phyloP scores from a whole-genome alignment of 2,113 vertebrate genomes.

The Pseudorasbora parva region DNA sequence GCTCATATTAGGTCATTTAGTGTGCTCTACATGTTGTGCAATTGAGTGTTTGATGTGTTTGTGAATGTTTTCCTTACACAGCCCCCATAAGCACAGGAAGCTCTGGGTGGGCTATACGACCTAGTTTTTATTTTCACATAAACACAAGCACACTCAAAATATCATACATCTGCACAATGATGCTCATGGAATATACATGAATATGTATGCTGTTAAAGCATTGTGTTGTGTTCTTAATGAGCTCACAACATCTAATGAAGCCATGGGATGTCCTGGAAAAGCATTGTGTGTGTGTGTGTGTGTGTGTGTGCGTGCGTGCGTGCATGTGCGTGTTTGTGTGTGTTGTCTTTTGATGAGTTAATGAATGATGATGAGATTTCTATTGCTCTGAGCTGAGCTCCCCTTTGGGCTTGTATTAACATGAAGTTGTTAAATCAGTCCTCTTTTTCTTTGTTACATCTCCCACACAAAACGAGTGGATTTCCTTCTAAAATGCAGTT shows the following conservation, averaged over 20 bases:
- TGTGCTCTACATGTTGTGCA: slow-evolving; percentile 13
- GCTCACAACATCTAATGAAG: slow-evolving; percentile 33
- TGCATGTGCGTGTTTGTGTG: slow-evolving; percentile 23
- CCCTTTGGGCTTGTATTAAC: slow-evolving; percentile 30
- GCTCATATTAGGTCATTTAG: slow-evolving; percentile 21
- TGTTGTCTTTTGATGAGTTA: slow-evolving; percentile 46
- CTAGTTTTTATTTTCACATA: slow-evolving; percentile 44
- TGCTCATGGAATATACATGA: slow-evolving; percentile 20
- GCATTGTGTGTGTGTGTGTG: neutral
- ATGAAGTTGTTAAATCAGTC: slow-evolving; percentile 29
- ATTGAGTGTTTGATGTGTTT: slow-evolving; percentile 35
- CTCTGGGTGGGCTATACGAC: slow-evolving; percentile 51
- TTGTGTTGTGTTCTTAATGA: slow-evolving; percentile 38
- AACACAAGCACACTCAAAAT: neutral
- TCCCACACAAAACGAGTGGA: neutral
- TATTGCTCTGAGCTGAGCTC: slow-evolving; percentile 37
- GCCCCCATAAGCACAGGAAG: slow-evolving; percentile 41
- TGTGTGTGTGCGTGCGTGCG: neutral
- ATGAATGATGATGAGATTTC: slow-evolving; percentile 44
- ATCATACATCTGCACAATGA: neutral
- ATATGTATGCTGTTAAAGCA: slow-evolving; percentile 47
- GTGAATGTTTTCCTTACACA: slow-evolving; percentile 11
- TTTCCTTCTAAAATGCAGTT: neutral
- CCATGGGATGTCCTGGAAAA: slow-evolving; percentile 31
- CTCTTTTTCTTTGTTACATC: slow-evolving; percentile 9